Conservation (phyloP, 2,113 vertebrate species). For the Gadus chalcogrammus region DNA sequence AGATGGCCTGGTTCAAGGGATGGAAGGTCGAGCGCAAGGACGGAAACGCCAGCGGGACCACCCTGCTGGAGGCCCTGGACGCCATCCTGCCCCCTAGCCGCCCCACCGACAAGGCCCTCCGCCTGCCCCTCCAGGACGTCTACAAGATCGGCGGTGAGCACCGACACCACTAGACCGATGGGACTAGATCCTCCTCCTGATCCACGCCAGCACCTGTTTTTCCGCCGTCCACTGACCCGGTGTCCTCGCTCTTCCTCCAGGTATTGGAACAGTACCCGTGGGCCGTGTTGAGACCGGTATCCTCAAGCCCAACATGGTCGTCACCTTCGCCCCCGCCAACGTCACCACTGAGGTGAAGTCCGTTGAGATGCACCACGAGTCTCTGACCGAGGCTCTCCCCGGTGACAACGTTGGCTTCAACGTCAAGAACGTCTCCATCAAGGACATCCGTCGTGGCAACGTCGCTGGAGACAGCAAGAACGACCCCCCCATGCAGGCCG, state of each 20-base stretch:
- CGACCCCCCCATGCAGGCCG: slow-evolving; percentile 71
- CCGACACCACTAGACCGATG: background rate
- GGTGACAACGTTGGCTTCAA: slow-evolving; percentile 81
- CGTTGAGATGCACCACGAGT: slow-evolving; percentile 81
- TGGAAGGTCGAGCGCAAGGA: slow-evolving; percentile 80
- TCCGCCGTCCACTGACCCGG: background rate
- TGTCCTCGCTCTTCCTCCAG: slow-evolving; percentile 30
- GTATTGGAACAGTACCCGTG: slow-evolving; percentile 79
- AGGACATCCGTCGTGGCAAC: slow-evolving; percentile 77
- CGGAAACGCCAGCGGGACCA: slow-evolving; percentile 59
- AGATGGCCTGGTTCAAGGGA: slow-evolving; percentile 83
- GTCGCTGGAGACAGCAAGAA: slow-evolving; percentile 81
- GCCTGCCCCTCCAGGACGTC: slow-evolving; percentile 76
- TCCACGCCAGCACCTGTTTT: no score
- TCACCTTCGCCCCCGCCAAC: slow-evolving; percentile 77
- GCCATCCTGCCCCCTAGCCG: slow-evolving; percentile 71
- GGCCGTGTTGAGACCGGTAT: slow-evolving; percentile 77
- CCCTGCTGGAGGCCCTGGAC: slow-evolving; percentile 77
- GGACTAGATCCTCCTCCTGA: no score
- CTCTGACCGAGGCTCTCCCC: slow-evolving; percentile 69
- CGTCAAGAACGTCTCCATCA: slow-evolving; percentile 78
- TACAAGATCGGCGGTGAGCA: slow-evolving; percentile 75
- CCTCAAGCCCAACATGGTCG: slow-evolving; percentile 78
- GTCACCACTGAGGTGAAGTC: slow-evolving; percentile 80
- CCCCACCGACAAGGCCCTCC: slow-evolving; percentile 73